phyloP scores from a whole-genome alignment of 2,888 invertebrate species.

The Anthophora plumipes region DNA sequence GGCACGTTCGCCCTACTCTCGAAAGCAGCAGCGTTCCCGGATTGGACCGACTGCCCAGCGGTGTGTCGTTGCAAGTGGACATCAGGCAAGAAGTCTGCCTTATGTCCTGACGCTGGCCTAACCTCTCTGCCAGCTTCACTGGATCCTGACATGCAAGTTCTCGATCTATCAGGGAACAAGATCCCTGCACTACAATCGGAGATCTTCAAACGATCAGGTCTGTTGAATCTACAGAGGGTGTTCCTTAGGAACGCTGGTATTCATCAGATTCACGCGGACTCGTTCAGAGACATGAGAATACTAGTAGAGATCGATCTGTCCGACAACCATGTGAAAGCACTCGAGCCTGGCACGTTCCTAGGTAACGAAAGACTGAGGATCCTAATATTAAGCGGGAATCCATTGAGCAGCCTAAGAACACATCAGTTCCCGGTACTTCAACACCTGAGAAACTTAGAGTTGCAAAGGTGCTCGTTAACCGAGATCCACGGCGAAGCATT shows the following conservation, averaged over 20 bases:
- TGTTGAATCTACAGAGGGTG: conserved; percentile 93
- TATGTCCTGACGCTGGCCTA: conserved; percentile 93
- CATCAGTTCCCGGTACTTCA: conserved; percentile 93
- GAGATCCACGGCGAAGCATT: conserved; percentile 92
- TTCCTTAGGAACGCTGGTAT: conserved; percentile 92
- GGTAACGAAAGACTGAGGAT: conserved; percentile 93
- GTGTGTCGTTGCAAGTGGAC: conserved; percentile 97
- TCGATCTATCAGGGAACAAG: conserved; percentile 93
- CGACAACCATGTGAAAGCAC: conserved; percentile 90
- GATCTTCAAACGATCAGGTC: conserved; percentile 91
- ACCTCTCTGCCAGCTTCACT: conserved; percentile 90
- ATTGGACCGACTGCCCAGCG: conserved; percentile 95
- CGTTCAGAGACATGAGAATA: conserved; percentile 94
- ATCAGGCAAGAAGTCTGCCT: conserved; percentile 95
- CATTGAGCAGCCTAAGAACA: conserved; percentile 89
- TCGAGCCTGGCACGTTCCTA: conserved; percentile 92
- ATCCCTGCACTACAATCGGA: conserved; percentile 91
- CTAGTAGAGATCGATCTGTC: conserved; percentile 94
- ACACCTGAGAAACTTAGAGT: conserved; percentile 91
- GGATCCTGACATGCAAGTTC: conserved; percentile 92
- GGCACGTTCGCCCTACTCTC: conserved; percentile 77
- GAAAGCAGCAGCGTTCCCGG: conserved; percentile 87
- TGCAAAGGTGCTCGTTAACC: conserved; percentile 92
- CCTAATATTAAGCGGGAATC: conserved; percentile 93
- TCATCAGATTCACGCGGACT: conserved; percentile 91